Conservation (phyloP, 2,797 vertebrate genomes). For the Vipera latastei region DNA sequence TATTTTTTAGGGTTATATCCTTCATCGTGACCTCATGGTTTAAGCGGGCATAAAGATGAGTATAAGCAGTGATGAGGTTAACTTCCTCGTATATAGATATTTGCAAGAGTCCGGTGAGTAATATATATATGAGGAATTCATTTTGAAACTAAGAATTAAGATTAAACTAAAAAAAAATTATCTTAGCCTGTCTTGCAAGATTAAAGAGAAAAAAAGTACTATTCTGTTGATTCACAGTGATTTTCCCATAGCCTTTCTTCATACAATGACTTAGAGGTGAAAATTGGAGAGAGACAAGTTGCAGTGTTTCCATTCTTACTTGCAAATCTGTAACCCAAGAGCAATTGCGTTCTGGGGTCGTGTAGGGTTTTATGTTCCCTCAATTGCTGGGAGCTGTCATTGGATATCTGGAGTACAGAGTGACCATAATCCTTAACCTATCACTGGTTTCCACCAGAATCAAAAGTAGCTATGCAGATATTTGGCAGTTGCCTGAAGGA, state of each 20-base stretch:
- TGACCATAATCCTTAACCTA: background rate
- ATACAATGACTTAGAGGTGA: background rate
- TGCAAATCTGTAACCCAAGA: background rate
- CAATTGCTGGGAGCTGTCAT: background rate
- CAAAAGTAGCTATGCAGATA: background rate
- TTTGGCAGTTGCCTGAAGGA: background rate
- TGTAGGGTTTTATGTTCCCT: background rate
- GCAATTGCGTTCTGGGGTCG: background rate
- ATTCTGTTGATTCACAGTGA: background rate
- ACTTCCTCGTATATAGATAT: constrained; percentile 99
- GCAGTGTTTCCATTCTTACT: background rate
- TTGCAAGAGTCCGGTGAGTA: constrained; percentile 97
- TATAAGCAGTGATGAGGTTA: constrained; percentile 99
- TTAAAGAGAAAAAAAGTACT: background rate
- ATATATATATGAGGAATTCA: constrained; percentile 40
- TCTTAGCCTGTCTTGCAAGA: background rate
- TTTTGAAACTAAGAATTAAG: background rate
- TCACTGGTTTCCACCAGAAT: background rate
- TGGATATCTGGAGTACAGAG: background rate
- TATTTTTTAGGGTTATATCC: constrained; percentile 85
- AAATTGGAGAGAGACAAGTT: background rate
- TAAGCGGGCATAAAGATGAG: constrained; percentile 99
- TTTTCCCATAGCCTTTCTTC: constrained; percentile 49
- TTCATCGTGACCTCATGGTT: constrained; percentile 99
- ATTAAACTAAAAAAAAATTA: background rate